Base-by-base conservation (phyloP, 2,888 invertebrate species). In the Ptychoptera albimana region DNA sequence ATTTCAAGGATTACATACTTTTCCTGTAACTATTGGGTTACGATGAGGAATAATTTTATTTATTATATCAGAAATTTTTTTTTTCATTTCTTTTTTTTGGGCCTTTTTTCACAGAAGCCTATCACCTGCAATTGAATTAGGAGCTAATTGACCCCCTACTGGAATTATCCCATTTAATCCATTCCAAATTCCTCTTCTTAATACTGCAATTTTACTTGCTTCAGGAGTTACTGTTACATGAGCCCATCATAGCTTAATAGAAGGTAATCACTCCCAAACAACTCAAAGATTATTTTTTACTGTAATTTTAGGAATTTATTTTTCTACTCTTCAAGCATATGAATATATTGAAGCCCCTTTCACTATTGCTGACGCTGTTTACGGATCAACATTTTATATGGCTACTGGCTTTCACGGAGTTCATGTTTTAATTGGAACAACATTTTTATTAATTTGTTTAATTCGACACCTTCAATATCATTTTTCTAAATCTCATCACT, bases 391-490 rank as follows among this genome's bases (percentile, higher is more conserved):
- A 39, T 83, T 82, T 66, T 82, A 75, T 71, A 69, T 82, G 58
- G 72, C 78, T 45, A 83, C 81, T 47, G 82, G 82, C 61, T 82
- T 84, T 32, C 82, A 83, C 58, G 82, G 81, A 3, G 12, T 81
- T 43, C 82, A 82, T 69, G 80, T 82, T 38, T 65, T 82, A 54
- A 72, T 76, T 59, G 77, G 75, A 50, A 69, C 71, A 16, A 60
- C 66, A 15, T 77, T 77, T 54, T 53, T 77, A 55, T 44, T 60
- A 52, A 54, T 71, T 43, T 71, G 71, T 57, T 57, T 72, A 53
- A 48, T 70, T 15, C 75, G 75, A 15, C 60, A 68, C 45, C 53
- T 59, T 51, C 60, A 57, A 46, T 60, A 63, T 41, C 72, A 74
- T 51, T 75, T 75, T 55, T 71, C 70, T 32, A 57, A 55, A 54